phyloP scores from a whole-genome alignment of 1,140 invertebrate genomes.

The Stenopsyche tienmushanensis region DNA sequence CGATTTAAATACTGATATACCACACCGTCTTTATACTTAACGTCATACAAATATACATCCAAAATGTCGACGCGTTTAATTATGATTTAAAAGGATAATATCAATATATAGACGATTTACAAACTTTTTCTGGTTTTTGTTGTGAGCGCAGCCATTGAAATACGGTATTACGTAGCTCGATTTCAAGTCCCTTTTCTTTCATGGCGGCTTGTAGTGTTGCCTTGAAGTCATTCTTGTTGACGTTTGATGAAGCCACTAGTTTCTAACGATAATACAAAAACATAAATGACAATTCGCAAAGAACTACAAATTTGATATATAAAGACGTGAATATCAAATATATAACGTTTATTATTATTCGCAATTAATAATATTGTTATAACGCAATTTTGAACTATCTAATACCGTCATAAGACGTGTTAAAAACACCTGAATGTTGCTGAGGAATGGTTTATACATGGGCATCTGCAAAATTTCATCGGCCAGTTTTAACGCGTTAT shows the following conservation, averaged over 20 bases:
- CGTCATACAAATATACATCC: constrained; percentile 40
- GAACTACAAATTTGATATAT: constrained; percentile 27
- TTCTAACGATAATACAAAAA: constrained; percentile 55
- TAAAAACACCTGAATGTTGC: constrained; percentile 53
- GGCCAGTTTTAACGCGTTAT: constrained; percentile 59
- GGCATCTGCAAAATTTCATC: constrained; percentile 59
- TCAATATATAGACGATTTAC: neutral
- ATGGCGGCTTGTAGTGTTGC: constrained; percentile 71
- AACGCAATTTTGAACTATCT: neutral
- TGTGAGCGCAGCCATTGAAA: constrained; percentile 75
- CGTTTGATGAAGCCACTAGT: constrained; percentile 69
- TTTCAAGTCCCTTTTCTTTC: constrained; percentile 74
- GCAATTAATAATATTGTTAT: neutral
- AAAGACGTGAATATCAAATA: neutral
- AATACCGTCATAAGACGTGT: constrained; percentile 3
- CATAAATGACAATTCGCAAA: constrained; percentile 17
- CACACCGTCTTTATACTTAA: neutral
- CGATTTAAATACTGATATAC: neutral
- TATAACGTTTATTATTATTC: neutral
- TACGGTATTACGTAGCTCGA: constrained; percentile 77
- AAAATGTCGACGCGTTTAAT: too few species aligned
- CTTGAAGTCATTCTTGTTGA: constrained; percentile 75
- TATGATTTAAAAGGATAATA: constrained; percentile 22
- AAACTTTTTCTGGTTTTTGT: constrained; percentile 47
- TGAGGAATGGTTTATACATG: constrained; percentile 61